phyloP scores from a whole-genome alignment of 2,797 vertebrate species.

The Chaetophractus vellerosus region DNA sequence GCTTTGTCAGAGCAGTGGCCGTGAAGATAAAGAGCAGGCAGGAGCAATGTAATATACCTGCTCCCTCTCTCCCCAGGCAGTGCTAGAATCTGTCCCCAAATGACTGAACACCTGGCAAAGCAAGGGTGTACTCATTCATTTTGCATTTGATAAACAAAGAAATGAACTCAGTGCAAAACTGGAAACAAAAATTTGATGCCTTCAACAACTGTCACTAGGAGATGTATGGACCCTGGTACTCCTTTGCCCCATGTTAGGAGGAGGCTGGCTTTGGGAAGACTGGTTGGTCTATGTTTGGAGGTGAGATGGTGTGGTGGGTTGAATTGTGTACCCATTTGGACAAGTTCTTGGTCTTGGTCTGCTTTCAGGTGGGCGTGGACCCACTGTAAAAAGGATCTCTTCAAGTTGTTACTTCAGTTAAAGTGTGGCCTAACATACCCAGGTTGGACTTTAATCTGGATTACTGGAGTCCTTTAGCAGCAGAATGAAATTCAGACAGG shows the following conservation, averaged over 20 bases:
- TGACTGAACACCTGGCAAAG: background rate
- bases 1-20: background rate
- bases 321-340: too few relatives aligned
- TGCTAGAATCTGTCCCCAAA: background rate
- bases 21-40: background rate
- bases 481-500: too few relatives aligned
- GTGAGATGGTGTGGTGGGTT: too few relatives aligned
- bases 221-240: background rate
- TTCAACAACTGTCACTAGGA: background rate
- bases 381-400: too few relatives aligned
- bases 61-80: background rate
- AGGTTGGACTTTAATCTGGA: too few relatives aligned
- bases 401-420: too few relatives aligned
- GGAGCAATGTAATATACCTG: accelerated
- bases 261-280: background rate
- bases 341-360: too few relatives aligned
- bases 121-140: background rate
- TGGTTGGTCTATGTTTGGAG: background rate
- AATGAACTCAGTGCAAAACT: background rate
- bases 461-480: too few relatives aligned
- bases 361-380: too few relatives aligned
- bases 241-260: background rate
- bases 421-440: too few relatives aligned
- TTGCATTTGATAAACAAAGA: background rate
- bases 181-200: background rate